Evolutionary conservation across 2,888 invertebrate genomes (phyloP).

Genomic region (Argynnis bischoffii): DNA sequence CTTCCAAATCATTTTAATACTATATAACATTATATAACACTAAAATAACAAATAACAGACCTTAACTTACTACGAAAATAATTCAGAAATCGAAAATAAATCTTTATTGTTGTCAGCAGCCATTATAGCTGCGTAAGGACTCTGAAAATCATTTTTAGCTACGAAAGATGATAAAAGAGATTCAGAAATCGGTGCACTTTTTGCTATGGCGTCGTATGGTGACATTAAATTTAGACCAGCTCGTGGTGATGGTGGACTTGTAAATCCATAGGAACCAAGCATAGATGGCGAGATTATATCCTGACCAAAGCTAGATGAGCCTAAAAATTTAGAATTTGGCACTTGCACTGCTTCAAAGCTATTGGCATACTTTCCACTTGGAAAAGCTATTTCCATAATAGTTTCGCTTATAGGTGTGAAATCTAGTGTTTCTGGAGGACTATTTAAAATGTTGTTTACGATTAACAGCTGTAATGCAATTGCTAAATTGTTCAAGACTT

Average conservation of each 20-base stretch:
- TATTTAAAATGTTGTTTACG: conserved; percentile 62
- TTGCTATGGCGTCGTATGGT: conserved; percentile 45
- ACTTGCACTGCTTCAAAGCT: conserved; percentile 37
- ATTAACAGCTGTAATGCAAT: conserved; percentile 67
- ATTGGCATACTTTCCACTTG: conserved; percentile 4
- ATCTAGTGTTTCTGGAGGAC: conserved; percentile 43
- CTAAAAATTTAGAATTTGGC: conserved; percentile 48
- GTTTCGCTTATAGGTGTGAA: conserved; percentile 26
- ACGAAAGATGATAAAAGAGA: conserved; percentile 26
- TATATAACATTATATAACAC: neutral
- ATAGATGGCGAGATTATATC: conserved; percentile 36
- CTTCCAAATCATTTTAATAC: neutral
- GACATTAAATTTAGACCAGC: conserved; percentile 42
- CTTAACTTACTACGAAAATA: conserved; percentile 42
- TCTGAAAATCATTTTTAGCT: conserved; percentile 57
- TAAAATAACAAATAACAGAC: conserved; percentile 10
- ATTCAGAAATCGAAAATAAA: conserved; percentile 51
- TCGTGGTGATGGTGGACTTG: conserved; percentile 37
- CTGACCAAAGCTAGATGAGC: conserved; percentile 46
- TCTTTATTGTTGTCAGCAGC: conserved; percentile 53
- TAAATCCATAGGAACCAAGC: conserved; percentile 35
- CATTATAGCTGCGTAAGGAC: conserved; percentile 54
- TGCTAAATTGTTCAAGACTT: conserved; percentile 67
- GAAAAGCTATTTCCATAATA: conserved; percentile 16
- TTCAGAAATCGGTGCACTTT: conserved; percentile 26